Conservation (phyloP, 2,888 invertebrate genomes). For the Cryptophagus acutangulus region DNA sequence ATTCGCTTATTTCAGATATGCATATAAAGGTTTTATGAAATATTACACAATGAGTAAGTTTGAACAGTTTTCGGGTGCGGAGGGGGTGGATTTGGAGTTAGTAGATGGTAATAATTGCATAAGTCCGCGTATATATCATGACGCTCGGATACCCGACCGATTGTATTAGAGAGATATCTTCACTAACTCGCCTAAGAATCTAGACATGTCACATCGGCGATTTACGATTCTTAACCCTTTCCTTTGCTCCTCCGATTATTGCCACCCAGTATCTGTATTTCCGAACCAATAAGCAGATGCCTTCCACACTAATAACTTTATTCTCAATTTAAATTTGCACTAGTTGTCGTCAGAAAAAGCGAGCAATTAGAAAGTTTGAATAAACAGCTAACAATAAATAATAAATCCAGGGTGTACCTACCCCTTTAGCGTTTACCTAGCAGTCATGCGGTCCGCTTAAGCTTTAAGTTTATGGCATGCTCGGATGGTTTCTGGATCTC, state of each 20-base stretch:
- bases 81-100: constrained; percentile 13
- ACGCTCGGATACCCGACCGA: constrained; percentile 31
- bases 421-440: too few relatives aligned
- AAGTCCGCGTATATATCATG: constrained; percentile 40
- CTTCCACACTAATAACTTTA: constrained; percentile 30
- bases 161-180: constrained; percentile 41
- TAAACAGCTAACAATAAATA: too few relatives aligned
- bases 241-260: constrained; percentile 33
- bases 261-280: constrained; percentile 35
- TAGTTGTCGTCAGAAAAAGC: too few relatives aligned
- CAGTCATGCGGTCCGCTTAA: constrained; percentile 48
- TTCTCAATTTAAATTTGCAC: too few relatives aligned
- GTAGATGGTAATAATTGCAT: constrained; percentile 39
- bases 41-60: constrained; percentile 17
- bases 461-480: constrained; percentile 47
- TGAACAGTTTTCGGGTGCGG: constrained; percentile 18
- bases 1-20: too few relatives aligned
- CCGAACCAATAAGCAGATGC: constrained; percentile 42
- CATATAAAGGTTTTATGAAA: too few relatives aligned
- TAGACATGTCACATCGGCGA: constrained; percentile 36
- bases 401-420: too few relatives aligned
- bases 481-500: constrained; percentile 43
- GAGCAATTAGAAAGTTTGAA: too few relatives aligned
- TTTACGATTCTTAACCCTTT: constrained; percentile 42
- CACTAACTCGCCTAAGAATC: constrained; percentile 41